These are phyloP conservation scores for Microplitis demolitor DNA, from an alignment of 1,140 invertebrate species.

Conservation along the genomic window DNA sequence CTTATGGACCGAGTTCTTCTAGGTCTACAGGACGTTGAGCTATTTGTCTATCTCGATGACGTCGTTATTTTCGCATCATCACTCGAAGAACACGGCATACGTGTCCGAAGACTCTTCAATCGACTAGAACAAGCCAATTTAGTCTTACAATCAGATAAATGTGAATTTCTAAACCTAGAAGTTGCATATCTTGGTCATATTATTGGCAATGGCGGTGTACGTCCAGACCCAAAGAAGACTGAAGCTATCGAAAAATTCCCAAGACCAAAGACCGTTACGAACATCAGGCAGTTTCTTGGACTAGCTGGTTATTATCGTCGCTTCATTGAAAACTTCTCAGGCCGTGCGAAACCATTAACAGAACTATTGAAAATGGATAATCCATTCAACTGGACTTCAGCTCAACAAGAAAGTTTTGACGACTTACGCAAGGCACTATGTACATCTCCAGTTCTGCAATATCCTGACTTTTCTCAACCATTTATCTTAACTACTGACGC, in stretches of 20 bases:
- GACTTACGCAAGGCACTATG: no score
- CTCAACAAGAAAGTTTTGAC: constrained; percentile 9
- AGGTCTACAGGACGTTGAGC: not conserved
- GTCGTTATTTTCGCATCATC: no score
- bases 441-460: no score
- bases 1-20: not conserved
- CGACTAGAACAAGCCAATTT: no score
- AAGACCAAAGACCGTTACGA: constrained; percentile 24
- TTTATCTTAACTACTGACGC: constrained; percentile 40
- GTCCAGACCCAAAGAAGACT: constrained; percentile 33
- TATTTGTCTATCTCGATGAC: no score
- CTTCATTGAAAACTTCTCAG: constrained; percentile 38
- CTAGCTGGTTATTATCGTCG: constrained; percentile 38
- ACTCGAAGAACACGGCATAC: no score
- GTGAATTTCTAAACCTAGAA: not conserved
- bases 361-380: constrained; percentile 32
- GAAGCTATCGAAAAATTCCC: constrained; percentile 33
- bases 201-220: constrained; percentile 29
- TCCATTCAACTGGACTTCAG: constrained; percentile 20
- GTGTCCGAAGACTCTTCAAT: no score
- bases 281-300: constrained; percentile 38
- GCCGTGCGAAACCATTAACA: constrained; percentile 35
- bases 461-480: constrained; percentile 32
- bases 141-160: no score
- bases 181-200: constrained; percentile 38